Base-by-base conservation (phyloP, 2,797 vertebrate species). In the Thripadectes ignobilis region DNA sequence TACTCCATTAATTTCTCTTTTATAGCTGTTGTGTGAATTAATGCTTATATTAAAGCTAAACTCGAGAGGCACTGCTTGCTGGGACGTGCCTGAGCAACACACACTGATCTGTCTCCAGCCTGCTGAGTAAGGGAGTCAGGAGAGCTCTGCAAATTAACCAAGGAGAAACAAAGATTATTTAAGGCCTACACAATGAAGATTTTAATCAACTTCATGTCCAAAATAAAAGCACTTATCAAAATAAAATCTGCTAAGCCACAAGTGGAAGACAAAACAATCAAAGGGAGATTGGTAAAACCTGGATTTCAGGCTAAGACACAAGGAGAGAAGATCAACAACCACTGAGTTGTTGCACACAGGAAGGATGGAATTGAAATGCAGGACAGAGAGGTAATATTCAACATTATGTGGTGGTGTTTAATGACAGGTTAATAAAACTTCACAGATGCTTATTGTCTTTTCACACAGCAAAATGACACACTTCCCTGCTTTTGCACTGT, bases 71-170 rank as follows among this genome's bases (percentile, higher is more conserved):
- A 80, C 32, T 20, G 59, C 49, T 66, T 63, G 85, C 81, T 71
- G 69, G 75, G 61, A 77, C 91, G 4, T 73, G 92, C 45, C 91
- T 3, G 38, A 88, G 79, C 78, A 95, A 39, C 34, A 51, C 79
- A 39, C 62, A 5, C 39, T 17, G 75, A 38, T 75, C 16, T 41
- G n/a, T 36, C 79, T 85, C 69, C 74, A 43, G 85, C 19, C 0
- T 49, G 85, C 87, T 93, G 87, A 95, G 58, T 34, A 93, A 89
- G 62, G 75, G 5, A 95, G 34, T 71, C 81, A 69, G 73, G 38
- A 88, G 57, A 95, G 16, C 43, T 48, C 89, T 49, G 69, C 58
- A 92, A 84, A 87, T 85, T 29, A 76, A 67, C 36, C 34, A 18
- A 55, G 43, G 20, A 10, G 19, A 81, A 95, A 91, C 57, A 65